phyloP scores from a whole-genome alignment of 2,888 invertebrate species.

The Isoperla grammatica region DNA sequence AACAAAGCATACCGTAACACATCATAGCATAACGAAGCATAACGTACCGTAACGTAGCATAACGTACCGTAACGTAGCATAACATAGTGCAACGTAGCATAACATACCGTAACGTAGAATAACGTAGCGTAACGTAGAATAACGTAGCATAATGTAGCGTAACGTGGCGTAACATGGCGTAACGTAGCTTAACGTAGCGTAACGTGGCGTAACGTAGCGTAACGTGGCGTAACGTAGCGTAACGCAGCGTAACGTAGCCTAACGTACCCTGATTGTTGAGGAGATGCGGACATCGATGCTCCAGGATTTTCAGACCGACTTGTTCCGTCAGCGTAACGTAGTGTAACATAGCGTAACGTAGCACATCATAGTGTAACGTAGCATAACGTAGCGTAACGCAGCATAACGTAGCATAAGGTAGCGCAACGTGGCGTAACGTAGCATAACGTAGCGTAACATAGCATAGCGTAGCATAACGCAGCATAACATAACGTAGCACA shows the following conservation, averaged over 20 bases:
- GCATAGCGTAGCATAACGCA: neutral
- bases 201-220: neutral
- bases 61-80: neutral
- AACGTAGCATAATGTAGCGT: neutral
- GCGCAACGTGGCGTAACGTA: neutral
- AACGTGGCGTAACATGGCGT: neutral
- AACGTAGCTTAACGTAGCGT: neutral
- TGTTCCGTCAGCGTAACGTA: slow-evolving; percentile 38
- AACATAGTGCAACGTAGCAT: neutral
- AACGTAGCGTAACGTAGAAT: too few relatives aligned
- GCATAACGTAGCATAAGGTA: neutral
- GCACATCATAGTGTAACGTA: neutral
- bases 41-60: neutral
- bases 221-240: neutral
- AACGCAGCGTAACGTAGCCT: neutral
- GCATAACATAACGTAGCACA: neutral
- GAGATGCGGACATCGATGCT: slow-evolving; percentile 58
- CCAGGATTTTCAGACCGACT: slow-evolving; percentile 46
- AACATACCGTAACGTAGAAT: neutral
- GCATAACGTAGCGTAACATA: neutral
- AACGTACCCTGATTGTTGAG: slow-evolving; percentile 37
- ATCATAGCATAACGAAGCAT: neutral
- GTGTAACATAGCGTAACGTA: neutral
- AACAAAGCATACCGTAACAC: neutral
- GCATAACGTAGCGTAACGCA: too few relatives aligned